Evolutionary conservation across 2,797 vertebrate species (phyloP), one percentile per base, ranked within the genome.

Genomic region (Pantherophis alleghaniensis): DNA sequence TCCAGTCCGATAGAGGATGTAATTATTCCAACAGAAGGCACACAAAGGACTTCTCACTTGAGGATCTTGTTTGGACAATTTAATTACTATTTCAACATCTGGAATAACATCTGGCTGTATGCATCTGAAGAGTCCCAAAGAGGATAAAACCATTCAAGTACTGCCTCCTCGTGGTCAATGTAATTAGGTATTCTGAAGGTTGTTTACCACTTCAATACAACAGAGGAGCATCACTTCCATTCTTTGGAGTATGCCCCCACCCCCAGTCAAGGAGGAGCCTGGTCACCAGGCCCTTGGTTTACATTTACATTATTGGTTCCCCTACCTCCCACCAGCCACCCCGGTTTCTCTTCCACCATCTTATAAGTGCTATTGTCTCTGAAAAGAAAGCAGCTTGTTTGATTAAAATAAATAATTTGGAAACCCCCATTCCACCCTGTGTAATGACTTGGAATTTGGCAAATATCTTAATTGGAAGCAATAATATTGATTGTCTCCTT

Each of bases 381-480:
- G 14, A 91, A 42, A 86, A 5, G 91, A 89, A 94, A 93, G 95
- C 47, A 42, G 93, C 16, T 55, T 93, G 88, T 53, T 93, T 94
- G 56, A 95, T 14, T 55, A 59, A 90, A 53, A 60, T 87, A 53
- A 60, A 88, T 32, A 51, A 88, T 55, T 37, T 92, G 92, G 83
- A 94, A 93, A 42, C 42, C 42, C 32, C 55, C n/a, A 37, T 7
- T n/a, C 22, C 94, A 96, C 7, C 55, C 63, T 22, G 90, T 28
- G 66, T 93, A 96, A 96, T 92, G 94, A 94, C 69, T 87, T 18
- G 14, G 56, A 47, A 95, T 94, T 28, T 63, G 26, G 2, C 32
- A 18, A 91, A 96, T 94, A 96, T 96, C 93, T 91, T 63, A 91
- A 91, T 89, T 94, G 55, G 47, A 51, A 94, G 53, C 63, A 90